These are phyloP conservation scores for Chaetura pelagica DNA, from an alignment of 2,113 vertebrate species.

Conservation along the genomic window DNA sequence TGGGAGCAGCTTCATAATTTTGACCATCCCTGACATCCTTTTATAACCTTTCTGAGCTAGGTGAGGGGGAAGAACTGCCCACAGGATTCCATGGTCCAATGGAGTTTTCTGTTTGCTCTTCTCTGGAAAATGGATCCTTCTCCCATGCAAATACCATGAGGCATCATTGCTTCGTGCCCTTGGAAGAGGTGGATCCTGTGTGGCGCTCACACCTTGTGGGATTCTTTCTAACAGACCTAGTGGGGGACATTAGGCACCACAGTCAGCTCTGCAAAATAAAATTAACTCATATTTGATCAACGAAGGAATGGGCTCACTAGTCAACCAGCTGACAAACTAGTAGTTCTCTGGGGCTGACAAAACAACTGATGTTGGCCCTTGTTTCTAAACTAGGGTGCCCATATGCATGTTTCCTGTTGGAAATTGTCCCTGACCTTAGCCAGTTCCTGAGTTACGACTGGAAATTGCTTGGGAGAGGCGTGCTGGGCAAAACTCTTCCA, in stretches of 20 bases:
- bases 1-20: background rate
- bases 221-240: background rate
- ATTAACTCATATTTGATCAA: background rate
- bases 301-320: background rate
- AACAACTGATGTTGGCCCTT: background rate
- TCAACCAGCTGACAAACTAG: background rate
- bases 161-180: background rate
- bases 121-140: background rate
- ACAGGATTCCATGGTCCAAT: background rate
- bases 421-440: background rate
- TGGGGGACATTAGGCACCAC: background rate
- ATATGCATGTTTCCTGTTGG: background rate
- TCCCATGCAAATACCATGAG: background rate
- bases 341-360: background rate
- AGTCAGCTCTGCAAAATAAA: background rate
- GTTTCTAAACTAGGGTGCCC: background rate
- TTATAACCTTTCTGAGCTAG: background rate
- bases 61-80: background rate
- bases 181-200: background rate
- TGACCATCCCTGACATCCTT: background rate
- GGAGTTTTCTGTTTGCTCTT: background rate
- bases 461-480: background rate
- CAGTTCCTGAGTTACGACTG: background rate
- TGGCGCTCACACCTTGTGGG: background rate
- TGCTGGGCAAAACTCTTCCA: background rate